Evolutionary conservation across 2,797 vertebrate genomes (phyloP).

Genomic region (Phalloptychus januarius): DNA sequence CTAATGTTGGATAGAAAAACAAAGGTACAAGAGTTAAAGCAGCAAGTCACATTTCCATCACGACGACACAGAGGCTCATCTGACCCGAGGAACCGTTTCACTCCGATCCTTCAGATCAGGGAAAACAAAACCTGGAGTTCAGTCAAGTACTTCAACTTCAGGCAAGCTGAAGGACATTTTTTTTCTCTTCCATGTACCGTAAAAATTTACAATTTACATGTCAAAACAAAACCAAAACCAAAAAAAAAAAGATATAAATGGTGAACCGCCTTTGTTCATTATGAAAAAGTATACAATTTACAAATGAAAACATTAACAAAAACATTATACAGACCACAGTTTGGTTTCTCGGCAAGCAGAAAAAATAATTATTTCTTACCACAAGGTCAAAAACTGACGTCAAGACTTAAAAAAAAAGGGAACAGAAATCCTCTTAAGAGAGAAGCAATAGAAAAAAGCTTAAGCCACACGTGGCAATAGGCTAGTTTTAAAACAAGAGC

Average conservation of each 20-base stretch:
- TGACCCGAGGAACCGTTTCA: constrained; percentile 64
- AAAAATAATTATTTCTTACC: constrained; percentile 65
- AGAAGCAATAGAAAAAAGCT: constrained; percentile 72
- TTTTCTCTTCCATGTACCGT: constrained; percentile 70
- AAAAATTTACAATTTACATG: constrained; percentile 78
- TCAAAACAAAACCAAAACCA: constrained; percentile 40
- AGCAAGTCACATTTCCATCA: constrained; percentile 80
- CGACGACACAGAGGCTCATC: constrained; percentile 74
- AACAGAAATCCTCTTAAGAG: constrained; percentile 68
- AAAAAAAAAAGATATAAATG: constrained; percentile 47
- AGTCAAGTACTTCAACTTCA: constrained; percentile 74
- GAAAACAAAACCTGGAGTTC: constrained; percentile 63
- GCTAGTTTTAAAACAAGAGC: constrained; percentile 73
- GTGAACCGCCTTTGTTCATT: constrained; percentile 66
- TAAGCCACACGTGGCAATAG: constrained; percentile 78
- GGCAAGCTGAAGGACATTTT: constrained; percentile 61
- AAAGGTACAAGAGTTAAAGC: constrained; percentile 74
- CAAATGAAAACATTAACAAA: constrained; percentile 73
- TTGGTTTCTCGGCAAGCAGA: constrained; percentile 80
- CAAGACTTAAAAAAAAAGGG: constrained; percentile 59
- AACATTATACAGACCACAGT: constrained; percentile 81
- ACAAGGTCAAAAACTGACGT: constrained; percentile 72
- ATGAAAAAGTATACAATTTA: constrained; percentile 77
- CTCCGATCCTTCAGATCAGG: constrained; percentile 65
- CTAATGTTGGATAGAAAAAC: constrained; percentile 72